These are phyloP conservation scores for Sisyra terminalis DNA, from an alignment of 2,888 invertebrate species.

Conservation along the genomic window DNA sequence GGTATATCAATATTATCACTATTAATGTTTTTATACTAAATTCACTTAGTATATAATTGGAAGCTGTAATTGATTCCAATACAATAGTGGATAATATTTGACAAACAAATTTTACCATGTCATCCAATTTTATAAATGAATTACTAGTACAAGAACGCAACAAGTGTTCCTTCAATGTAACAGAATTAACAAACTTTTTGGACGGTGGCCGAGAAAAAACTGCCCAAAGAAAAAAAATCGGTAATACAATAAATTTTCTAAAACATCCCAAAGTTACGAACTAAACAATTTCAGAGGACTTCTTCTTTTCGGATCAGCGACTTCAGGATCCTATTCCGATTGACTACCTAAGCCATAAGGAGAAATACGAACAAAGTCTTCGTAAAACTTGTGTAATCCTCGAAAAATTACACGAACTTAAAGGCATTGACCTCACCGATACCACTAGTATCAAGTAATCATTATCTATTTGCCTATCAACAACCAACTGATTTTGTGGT, in stretches of 20 bases:
- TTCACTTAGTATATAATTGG: too few relatives aligned
- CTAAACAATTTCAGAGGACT: conserved; percentile 38
- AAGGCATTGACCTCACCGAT: conserved; percentile 53
- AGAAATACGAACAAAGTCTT: conserved; percentile 63
- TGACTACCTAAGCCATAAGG: conserved; percentile 70
- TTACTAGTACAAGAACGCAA: conserved; percentile 58
- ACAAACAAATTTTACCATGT: too few relatives aligned
- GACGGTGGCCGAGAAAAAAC: conserved; percentile 66
- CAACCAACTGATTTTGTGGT: too few relatives aligned
- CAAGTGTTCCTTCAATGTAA: conserved; percentile 54
- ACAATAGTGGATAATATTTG: too few relatives aligned
- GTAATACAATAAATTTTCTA: too few relatives aligned
- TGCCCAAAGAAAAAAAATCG: conserved; percentile 43
- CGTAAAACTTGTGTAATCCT: conserved; percentile 56
- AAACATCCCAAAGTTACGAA: conserved; percentile 50
- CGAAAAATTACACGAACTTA: conserved; percentile 49
- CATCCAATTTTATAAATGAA: conserved; percentile 45
- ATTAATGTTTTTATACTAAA: too few relatives aligned
- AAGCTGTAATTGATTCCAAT: too few relatives aligned
- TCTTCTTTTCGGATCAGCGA: conserved; percentile 44
- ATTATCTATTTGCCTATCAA: conserved; percentile 10
- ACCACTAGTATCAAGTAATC: conserved; percentile 64
- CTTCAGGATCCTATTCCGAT: conserved; percentile 48
- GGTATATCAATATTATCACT: too few relatives aligned
- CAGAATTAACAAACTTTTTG: conserved; percentile 60